Evolutionary conservation across 1,140 invertebrate species (phyloP), one percentile per base, ranked within the genome.

Genomic region (Hylaeus volcanicus): DNA sequence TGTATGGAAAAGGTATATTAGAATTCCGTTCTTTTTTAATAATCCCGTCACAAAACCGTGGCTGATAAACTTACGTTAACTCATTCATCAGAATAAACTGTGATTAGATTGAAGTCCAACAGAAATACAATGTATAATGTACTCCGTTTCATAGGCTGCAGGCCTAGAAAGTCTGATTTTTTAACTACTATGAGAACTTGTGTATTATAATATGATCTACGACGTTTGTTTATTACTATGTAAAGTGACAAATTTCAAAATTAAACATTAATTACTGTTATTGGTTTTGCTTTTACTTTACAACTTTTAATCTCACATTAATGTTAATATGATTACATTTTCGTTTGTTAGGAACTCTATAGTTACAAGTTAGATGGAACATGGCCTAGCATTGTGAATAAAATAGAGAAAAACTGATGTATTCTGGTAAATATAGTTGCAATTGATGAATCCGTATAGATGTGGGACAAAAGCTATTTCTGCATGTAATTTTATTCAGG

Each of bases 141-240:
- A 66, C 48, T 87, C 81, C 73, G 70, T 79, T 85, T 79, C 61
- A 79, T 85, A 88, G 78, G 76, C 83, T 85, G 3, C 79, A 75
- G 73, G 91, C 91, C 92, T 93, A 92, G 90, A 93, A 93, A 93
- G 92, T 93, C 93, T 93, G 93, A 93, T 93, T 93, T 92, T 93
- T 92, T 92, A 93, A 92, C 88, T 90, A 92, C 82, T 92, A 91
- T 81, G 86, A 89, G 87, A 91, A 86, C 88, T 91, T 92, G 90
- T 93, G 91, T 93, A 93, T 91, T 90, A 92, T 92, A 93, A 93
- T 89, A 91, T 93, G 89, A 89, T 92, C 90, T 92, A 93, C 88
- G 88, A 92, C 88, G 83, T 92, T 92, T 91, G 89, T 92, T 92
- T 92, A 92, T 91, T 91, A 92, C 88, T 91, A 90, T 92, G 91